These are phyloP conservation scores for Drosophila carrolli DNA, from an alignment of 1,140 invertebrate genomes.

Conservation along the genomic window DNA sequence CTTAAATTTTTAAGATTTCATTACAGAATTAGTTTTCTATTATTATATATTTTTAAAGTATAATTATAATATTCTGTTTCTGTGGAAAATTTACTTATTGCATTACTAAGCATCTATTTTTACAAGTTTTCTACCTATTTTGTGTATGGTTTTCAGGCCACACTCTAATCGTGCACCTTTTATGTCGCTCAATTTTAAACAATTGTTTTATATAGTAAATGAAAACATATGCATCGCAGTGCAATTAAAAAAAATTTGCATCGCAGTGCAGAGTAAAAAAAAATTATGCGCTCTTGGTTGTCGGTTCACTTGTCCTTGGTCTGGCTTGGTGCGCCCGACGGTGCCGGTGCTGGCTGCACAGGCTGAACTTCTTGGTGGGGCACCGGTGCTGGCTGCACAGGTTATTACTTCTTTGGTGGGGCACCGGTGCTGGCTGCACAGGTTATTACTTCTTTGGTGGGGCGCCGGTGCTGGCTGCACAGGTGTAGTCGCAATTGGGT, in stretches of 20 bases:
- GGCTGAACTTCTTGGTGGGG: neutral
- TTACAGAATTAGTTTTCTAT: too few relatives aligned
- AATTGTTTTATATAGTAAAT: neutral
- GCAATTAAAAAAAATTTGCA: neutral
- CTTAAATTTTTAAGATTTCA: neutral
- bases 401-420: neutral
- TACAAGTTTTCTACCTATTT: neutral
- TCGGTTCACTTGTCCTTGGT: neutral
- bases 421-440: slow-evolving; percentile 2
- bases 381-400: neutral
- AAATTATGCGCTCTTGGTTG: neutral
- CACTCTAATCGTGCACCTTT: neutral
- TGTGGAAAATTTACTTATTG: too few relatives aligned
- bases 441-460: neutral
- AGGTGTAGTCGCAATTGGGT: too few relatives aligned
- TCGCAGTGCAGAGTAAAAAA: neutral
- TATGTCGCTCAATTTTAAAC: neutral
- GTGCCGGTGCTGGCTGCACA: neutral
- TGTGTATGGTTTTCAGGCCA: neutral
- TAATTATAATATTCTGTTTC: too few relatives aligned
- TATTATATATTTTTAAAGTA: too few relatives aligned
- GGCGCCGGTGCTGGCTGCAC: neutral
- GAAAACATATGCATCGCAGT: too few relatives aligned
- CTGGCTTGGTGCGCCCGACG: neutral
- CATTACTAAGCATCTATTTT: too few relatives aligned